Percentiles rank a stretch among this genome's conserved stretches.
phyloP scores from a whole-genome alignment of 1,140 invertebrate species.

The Triops cancriformis region DNA sequence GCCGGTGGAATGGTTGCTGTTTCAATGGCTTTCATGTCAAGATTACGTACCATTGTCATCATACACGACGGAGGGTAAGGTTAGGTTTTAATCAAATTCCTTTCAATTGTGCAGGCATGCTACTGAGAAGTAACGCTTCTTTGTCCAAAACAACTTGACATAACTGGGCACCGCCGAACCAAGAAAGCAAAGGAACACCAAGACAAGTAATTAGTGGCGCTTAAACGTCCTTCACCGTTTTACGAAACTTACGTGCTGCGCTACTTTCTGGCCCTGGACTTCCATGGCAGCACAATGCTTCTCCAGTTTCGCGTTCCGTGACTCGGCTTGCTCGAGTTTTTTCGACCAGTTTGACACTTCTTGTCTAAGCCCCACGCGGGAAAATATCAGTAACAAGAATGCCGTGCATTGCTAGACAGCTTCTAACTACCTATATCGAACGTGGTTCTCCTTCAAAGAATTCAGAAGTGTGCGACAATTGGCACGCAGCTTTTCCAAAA shows the following conservation, averaged over 20 bases:
- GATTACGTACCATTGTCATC: neutral
- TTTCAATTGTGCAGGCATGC: neutral
- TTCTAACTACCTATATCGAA: neutral
- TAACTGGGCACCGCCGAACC: neutral
- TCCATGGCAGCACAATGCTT: neutral
- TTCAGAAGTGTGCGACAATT: neutral
- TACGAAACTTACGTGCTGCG: neutral
- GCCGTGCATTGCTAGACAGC: neutral
- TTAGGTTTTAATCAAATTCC: conserved; percentile 6
- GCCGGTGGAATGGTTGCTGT: neutral
- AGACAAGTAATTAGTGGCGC: neutral
- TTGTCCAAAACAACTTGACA: conserved; percentile 5
- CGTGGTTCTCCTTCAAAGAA: neutral
- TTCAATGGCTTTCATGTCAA: neutral
- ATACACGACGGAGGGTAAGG: neutral
- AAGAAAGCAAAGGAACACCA: neutral
- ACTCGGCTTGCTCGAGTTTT: neutral
- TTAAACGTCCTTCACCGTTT: neutral
- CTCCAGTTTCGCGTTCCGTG: conserved; percentile 3
- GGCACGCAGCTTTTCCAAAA: neutral
- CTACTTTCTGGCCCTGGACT: conserved; percentile 1
- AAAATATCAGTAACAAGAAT: neutral
- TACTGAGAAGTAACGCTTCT: neutral
- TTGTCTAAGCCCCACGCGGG: neutral
- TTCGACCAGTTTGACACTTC: neutral